phyloP scores from a whole-genome alignment of 92 coral and sea anemone genomes.

The Diadumene lineata region DNA sequence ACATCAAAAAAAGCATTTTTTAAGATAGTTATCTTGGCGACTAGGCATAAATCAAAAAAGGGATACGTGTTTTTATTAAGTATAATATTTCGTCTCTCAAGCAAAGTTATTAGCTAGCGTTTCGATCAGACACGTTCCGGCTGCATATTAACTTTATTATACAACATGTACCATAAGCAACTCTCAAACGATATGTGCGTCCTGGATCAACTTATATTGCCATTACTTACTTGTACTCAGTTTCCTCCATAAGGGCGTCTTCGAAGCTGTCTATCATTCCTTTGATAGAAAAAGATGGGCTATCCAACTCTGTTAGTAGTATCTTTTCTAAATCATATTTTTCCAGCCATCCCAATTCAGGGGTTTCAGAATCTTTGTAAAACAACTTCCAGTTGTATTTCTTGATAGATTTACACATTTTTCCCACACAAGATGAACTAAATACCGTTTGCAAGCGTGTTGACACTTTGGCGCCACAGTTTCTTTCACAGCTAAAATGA shows the following conservation, averaged over 20 bases:
- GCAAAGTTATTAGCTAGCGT: too few species aligned
- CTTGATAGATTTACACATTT: slow-evolving; percentile 49
- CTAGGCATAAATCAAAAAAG: too few species aligned
- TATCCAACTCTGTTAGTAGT: slow-evolving; percentile 55
- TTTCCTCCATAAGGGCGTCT: slow-evolving; percentile 38
- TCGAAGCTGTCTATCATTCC: slow-evolving; percentile 29
- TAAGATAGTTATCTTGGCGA: too few species aligned
- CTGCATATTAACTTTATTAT: too few species aligned
- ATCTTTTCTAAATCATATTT: slow-evolving; percentile 35
- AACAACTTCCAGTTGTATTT: slow-evolving; percentile 62
- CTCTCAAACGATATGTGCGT: too few species aligned
- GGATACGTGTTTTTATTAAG: too few species aligned
- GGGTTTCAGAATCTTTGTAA: slow-evolving; percentile 18
- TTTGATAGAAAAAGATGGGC: slow-evolving; percentile 58
- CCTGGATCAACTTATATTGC: too few species aligned
- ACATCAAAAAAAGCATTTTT: too few species aligned
- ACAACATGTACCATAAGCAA: too few species aligned
- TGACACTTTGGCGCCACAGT: slow-evolving; percentile 69
- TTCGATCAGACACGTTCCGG: too few species aligned
- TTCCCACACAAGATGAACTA: slow-evolving; percentile 61
- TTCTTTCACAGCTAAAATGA: slow-evolving; percentile 45
- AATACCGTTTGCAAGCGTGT: slow-evolving; percentile 44
- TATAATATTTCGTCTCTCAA: too few species aligned
- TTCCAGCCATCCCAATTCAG: slow-evolving; percentile 39
- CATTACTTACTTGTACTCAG: slow-evolving; percentile 37